Evolutionary conservation across 2,797 vertebrate genomes (phyloP), one percentile per base, ranked within the genome.

Genomic region (Glossophaga mutica): DNA sequence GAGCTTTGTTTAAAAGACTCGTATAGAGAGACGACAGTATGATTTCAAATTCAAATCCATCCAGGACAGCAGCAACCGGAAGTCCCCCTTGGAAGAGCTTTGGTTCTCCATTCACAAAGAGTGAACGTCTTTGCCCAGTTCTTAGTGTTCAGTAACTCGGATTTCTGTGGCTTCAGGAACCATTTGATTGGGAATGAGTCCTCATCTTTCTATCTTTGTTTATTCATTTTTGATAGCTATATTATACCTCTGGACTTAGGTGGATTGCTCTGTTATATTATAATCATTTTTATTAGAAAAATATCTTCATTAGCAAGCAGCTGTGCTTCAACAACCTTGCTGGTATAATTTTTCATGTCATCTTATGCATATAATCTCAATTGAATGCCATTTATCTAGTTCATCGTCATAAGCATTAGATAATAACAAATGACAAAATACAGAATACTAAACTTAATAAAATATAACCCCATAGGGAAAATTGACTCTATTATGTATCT

Each of bases 331-430:
- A 71, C 55, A 85, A 24, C 4, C 6, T 55, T 90, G 1, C 62
- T 87, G 39, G 76, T 70, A 97, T 52, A 78, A 24, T 39, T 95
- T 97, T 96, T 91, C 3, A 16, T 18, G 9, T 89, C 19, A 74
- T 34, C 26, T 14, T 9, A 94, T 83, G 26, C 88, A 48, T 73
- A 15, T 1, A 77, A 29, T n/a, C 37, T 77, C 42, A 79, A 9
- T 1, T 42, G 85, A 96, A 93, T 55, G 22, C 73, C 71, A 62
- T 97, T 37, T 77, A 29, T 70, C 74, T 39, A 8, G 1, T 68
- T 95, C 96, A 67, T 42, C 91, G 21, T 3, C 26, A 46, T 46
- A 91, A 77, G 18, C 57, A 57, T 4, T 83, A 88, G 83, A 2
- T 34, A 87, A 74, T 79, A 79, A 83, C 29, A 95, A 90, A 87